phyloP scores from a whole-genome alignment of 1,140 invertebrate species.

The Palaemon carinicauda region DNA sequence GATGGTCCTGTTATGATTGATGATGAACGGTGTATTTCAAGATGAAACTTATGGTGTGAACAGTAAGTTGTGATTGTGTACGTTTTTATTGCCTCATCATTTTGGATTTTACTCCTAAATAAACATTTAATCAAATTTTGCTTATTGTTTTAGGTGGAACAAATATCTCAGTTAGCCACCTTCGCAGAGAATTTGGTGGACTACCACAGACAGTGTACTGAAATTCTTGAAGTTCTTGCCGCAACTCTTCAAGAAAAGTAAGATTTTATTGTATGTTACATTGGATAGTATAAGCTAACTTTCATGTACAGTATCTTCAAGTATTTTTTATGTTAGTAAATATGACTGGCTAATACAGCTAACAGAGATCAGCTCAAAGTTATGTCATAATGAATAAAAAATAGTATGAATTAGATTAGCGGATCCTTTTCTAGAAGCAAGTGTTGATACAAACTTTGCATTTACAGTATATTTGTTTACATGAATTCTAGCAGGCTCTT shows the following conservation, averaged over 20 bases:
- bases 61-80: not conserved
- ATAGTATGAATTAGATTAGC: no score
- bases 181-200: conserved; percentile 94
- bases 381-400: no score
- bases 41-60: not conserved
- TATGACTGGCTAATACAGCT: no score
- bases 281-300: not conserved
- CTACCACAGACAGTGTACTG: conserved; percentile 95
- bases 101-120: no score
- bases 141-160: conserved; percentile 81
- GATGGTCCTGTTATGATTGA: not conserved
- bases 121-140: not conserved
- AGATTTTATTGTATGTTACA: not conserved
- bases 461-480: no score
- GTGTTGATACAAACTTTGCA: no score
- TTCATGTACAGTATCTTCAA: conserved; percentile 8
- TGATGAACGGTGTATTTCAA: no score
- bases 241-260: conserved; percentile 88
- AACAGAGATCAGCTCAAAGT: no score
- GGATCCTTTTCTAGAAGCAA: no score
- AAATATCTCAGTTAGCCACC: conserved; percentile 93
- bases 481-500: no score
- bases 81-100: not conserved
- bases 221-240: conserved; percentile 84
- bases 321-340: not conserved